These are phyloP conservation scores for Uropsilus gracilis DNA, from an alignment of 2,113 vertebrate species.

Conservation along the genomic window DNA sequence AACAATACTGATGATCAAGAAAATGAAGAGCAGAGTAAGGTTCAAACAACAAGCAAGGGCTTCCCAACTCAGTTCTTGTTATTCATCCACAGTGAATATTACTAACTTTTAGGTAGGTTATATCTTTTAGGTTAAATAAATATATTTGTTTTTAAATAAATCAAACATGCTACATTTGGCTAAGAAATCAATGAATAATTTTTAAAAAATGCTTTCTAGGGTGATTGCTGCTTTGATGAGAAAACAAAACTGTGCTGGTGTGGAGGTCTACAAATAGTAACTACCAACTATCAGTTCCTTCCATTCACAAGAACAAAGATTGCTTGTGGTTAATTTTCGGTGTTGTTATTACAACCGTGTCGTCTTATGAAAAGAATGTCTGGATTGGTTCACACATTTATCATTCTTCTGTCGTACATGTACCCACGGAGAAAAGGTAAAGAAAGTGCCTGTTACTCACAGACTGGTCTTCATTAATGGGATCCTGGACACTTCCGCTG, in stretches of 20 bases:
- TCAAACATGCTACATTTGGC: neutral
- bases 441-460: constrained; percentile 86
- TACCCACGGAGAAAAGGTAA: neutral
- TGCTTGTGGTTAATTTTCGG: neutral
- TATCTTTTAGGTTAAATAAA: neutral
- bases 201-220: neutral
- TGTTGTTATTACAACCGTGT: neutral
- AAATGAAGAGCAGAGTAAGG: neutral
- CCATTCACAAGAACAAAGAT: neutral
- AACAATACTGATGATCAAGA: too few relatives aligned
- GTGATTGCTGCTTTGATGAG: neutral
- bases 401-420: neutral
- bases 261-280: neutral
- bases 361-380: neutral
- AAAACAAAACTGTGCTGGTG: neutral
- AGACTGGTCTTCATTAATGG: constrained; percentile 98
- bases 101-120: neutral
- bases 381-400: neutral
- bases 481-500: constrained; percentile 96
- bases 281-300: neutral
- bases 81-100: neutral
- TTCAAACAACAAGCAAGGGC: neutral
- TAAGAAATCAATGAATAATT: constrained; percentile 16
- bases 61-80: neutral
- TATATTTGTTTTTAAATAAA: neutral